Conservation (phyloP, 2,888 invertebrate species). For the Idaea aversata region DNA sequence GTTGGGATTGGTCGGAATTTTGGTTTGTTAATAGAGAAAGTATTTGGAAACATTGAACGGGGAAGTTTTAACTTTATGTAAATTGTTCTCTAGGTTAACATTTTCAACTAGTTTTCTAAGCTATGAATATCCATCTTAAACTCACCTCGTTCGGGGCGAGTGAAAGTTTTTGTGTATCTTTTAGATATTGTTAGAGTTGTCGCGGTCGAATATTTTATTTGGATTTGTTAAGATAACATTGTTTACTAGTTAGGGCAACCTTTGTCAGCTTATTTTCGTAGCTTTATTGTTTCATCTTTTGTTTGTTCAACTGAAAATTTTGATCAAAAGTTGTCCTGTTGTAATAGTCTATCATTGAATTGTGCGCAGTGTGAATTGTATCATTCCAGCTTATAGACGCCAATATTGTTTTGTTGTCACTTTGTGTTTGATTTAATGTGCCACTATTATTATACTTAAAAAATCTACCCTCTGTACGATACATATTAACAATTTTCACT, state of each 20-base stretch:
- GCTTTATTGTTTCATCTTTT: background rate
- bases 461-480: constrained; percentile 41
- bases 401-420: constrained; percentile 46
- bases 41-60: constrained; percentile 25
- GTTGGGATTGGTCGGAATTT: constrained; percentile 27
- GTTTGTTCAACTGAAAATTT: background rate
- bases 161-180: constrained; percentile 31
- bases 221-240: background rate
- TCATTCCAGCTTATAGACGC: constrained; percentile 39
- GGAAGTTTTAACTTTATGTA: constrained; percentile 28
- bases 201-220: background rate
- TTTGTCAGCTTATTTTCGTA: background rate
- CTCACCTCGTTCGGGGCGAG: constrained; percentile 24
- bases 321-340: background rate
- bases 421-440: constrained; percentile 43
- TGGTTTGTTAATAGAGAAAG: constrained; percentile 29
- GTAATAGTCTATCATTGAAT: constrained; percentile 2
- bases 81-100: constrained; percentile 24
- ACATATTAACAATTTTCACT: constrained; percentile 54
- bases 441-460: constrained; percentile 39
- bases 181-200: constrained; percentile 20
- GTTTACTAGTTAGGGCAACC: background rate
- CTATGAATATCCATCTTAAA: constrained; percentile 22
- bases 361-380: constrained; percentile 35
- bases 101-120: constrained; percentile 20